Evolutionary conservation across 2,888 invertebrate species (phyloP).

Genomic region (Junonia oenone): DNA sequence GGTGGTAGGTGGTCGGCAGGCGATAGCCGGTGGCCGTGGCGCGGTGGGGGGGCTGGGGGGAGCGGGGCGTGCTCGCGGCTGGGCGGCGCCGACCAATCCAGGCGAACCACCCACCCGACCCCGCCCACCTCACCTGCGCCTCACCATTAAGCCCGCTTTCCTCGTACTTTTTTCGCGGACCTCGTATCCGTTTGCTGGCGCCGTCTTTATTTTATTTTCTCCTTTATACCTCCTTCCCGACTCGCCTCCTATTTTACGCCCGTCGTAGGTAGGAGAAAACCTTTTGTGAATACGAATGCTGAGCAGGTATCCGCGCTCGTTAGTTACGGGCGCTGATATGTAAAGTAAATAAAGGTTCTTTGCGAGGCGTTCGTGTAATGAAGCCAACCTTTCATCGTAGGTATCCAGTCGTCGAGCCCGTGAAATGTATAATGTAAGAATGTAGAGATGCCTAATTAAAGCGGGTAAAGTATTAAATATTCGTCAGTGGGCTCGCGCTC

Average conservation of each 20-base stretch:
- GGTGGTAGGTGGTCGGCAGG: conserved; percentile 70
- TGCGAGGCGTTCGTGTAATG: conserved; percentile 37
- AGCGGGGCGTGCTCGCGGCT: conserved; percentile 66
- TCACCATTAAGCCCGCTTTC: conserved; percentile 73
- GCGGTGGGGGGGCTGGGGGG: conserved; percentile 38
- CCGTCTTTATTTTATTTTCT: conserved; percentile 80
- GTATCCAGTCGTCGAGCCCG: conserved; percentile 18
- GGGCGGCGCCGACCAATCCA: conserved; percentile 76
- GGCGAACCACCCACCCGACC: conserved; percentile 64
- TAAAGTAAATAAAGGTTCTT: conserved; percentile 71
- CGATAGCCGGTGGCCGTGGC: conserved; percentile 70
- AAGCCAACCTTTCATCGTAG: conserved; percentile 31
- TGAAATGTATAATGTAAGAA: conserved; percentile 13
- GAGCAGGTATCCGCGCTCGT: conserved; percentile 75
- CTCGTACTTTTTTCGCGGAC: conserved; percentile 76
- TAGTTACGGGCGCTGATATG: conserved; percentile 71
- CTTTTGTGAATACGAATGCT: conserved; percentile 78
- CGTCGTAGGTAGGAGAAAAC: conserved; percentile 74
- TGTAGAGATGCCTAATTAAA: conserved; percentile 24
- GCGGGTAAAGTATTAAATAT: conserved; percentile 26
- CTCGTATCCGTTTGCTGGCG: conserved; percentile 73
- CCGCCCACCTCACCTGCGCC: conserved; percentile 78
- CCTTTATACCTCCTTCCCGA: conserved; percentile 75
- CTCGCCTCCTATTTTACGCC: conserved; percentile 76
- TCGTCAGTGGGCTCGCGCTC: conserved; percentile 28